Evolutionary conservation across 2,888 invertebrate genomes (phyloP), one percentile per base, ranked within the genome.

Genomic region (Tenthredo amoena): DNA sequence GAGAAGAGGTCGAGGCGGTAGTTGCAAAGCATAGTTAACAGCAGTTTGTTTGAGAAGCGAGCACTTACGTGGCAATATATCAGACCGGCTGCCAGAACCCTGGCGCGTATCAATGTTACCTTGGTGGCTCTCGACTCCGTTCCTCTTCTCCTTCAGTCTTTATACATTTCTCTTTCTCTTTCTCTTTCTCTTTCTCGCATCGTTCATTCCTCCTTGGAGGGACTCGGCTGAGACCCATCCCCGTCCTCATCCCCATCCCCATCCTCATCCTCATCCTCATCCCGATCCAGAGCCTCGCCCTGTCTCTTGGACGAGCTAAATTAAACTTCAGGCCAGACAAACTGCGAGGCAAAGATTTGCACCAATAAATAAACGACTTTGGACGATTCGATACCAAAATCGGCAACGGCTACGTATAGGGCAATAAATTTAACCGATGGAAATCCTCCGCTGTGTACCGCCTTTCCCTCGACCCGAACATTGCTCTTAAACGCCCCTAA

Each of bases 311-410:
- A 76, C 85, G 86, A 87, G 81, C 85, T 87, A 87, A 90, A 89
- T 88, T 88, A 89, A 89, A 90, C 87, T 87, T 89, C 87, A 86
- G 87, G 87, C 86, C 84, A 77, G 88, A 89, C 87, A 88, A 89
- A 90, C 89, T 87, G 86, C 72, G 72, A 72, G 85, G 79, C 84
- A 86, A 89, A 88, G 86, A 87, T 88, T 86, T 77, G 85, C 43
- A 85, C 86, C 87, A 87, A 90, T 90, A 90, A 90, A 89, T 90
- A 89, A 90, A 87, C 87, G 89, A 87, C 88, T 90, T 88, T 87
- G 87, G 86, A 62, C 68, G 43, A 88, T 86, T 86, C 87, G 87
- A 89, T 89, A 89, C 87, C 88, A 87, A 90, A 90, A 90, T 89
- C 87, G 88, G 86, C 87, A 86, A 87, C 87, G 86, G 86, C 26